Conservation (phyloP, 2,888 invertebrate genomes). For the Apamea anceps region DNA sequence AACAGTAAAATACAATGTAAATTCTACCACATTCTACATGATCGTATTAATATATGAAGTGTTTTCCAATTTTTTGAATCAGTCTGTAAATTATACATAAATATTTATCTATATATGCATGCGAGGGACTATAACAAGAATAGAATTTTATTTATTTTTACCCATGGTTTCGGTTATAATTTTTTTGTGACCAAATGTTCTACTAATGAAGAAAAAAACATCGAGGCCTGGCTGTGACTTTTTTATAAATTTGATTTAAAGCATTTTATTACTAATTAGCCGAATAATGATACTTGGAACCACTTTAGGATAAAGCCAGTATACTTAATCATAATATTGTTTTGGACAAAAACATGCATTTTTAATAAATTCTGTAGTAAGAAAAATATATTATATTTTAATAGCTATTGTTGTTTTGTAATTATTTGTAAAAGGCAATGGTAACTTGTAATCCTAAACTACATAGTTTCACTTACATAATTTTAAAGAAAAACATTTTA, state of each 20-base stretch:
- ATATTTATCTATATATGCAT: conserved; percentile 4
- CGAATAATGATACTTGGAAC: not conserved
- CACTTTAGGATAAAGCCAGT: not conserved
- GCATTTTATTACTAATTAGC: not conserved
- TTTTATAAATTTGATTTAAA: conserved; percentile 3
- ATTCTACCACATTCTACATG: conserved; percentile 47
- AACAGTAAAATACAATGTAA: conserved; percentile 38
- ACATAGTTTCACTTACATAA: conserved; percentile 19
- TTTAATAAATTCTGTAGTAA: conserved; percentile 15
- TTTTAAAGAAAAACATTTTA: conserved; percentile 10
- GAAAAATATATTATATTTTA: conserved; percentile 37
- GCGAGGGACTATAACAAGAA: not conserved
- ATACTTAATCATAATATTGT: not conserved
- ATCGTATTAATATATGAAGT: conserved; percentile 41
- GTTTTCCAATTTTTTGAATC: conserved; percentile 51
- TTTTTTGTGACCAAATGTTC: not conserved
- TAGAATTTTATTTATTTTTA: not conserved
- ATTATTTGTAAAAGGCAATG: conserved; percentile 38
- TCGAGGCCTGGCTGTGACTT: not conserved
- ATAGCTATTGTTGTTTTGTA: conserved; percentile 21
- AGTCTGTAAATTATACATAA: conserved; percentile 58
- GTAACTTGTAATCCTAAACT: conserved; percentile 30
- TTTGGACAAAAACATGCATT: not conserved
- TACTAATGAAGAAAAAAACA: no score
- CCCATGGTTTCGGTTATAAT: not conserved